phyloP scores from a whole-genome alignment of 2,888 invertebrate genomes.

The Calliopum simillimum region DNA sequence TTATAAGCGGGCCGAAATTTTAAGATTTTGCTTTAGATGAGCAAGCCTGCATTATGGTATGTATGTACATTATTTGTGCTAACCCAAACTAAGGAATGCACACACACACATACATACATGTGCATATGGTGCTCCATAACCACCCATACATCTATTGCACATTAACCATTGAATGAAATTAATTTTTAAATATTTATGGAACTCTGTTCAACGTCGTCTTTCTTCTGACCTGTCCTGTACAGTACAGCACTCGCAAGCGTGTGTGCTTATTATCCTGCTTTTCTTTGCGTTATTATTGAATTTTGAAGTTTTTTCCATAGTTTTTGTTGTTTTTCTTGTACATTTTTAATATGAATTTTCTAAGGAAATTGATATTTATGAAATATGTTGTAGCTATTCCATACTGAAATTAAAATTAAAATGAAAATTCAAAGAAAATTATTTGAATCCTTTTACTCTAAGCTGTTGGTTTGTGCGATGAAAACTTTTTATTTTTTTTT shows the following conservation, averaged over 20 bases:
- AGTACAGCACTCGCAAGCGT: not conserved
- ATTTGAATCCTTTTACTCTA: not conserved
- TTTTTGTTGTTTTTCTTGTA: slow-evolving; percentile 6
- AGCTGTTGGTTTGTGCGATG: no score
- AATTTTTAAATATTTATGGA: slow-evolving; percentile 51
- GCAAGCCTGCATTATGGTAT: no score
- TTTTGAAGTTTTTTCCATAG: slow-evolving; percentile 24
- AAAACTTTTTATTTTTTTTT: no score
- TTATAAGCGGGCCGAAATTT: no score
- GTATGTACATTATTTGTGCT: no score
- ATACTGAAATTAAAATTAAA: slow-evolving; percentile 33
- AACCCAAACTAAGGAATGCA: no score
- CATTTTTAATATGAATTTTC: slow-evolving; percentile 17
- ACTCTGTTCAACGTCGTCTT: not conserved
- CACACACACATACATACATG: slow-evolving; percentile 15
- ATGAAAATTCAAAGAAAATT: slow-evolving; percentile 25
- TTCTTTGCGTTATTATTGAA: slow-evolving; percentile 32
- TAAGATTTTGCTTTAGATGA: no score
- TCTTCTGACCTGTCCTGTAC: not conserved
- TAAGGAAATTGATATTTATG: slow-evolving; percentile 25
- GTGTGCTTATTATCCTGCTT: slow-evolving; percentile 14
- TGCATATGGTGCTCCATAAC: not conserved
- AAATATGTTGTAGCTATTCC: slow-evolving; percentile 25
- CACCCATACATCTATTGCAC: not conserved
- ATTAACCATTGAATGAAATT: slow-evolving; percentile 45